phyloP scores from a whole-genome alignment of 2,888 invertebrate species.

The Parapristionchus giblindavisi region DNA sequence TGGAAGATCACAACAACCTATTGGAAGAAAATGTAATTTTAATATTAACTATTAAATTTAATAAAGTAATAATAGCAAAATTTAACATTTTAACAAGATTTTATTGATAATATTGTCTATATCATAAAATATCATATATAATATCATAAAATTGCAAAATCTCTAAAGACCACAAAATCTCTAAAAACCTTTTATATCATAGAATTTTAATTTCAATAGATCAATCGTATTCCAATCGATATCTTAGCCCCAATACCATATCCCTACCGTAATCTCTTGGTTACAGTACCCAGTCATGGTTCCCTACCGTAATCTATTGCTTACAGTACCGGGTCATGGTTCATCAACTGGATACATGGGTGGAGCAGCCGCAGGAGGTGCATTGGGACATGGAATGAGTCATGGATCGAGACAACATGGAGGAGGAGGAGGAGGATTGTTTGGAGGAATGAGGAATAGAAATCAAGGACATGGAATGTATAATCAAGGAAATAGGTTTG shows the following conservation, averaged over 20 bases:
- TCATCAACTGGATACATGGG: neutral
- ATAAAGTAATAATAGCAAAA: too few species aligned
- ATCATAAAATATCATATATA: too few species aligned
- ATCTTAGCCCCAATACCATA: neutral
- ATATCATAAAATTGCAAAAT: too few species aligned
- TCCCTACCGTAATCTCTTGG: neutral
- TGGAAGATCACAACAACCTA: slow-evolving; percentile 6
- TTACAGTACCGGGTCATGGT: slow-evolving; percentile 35
- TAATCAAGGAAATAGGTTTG: too few species aligned
- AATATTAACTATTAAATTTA: neutral
- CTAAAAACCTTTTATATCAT: too few species aligned
- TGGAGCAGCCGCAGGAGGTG: slow-evolving; percentile 28
- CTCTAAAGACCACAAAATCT: too few species aligned
- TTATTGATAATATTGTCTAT: too few species aligned
- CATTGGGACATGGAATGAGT: slow-evolving; percentile 26
- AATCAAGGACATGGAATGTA: slow-evolving; percentile 29
- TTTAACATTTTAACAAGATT: too few species aligned
- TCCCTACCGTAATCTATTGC: slow-evolving; percentile 16
- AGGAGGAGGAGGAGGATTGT: slow-evolving; percentile 31
- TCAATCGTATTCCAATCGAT: too few species aligned
- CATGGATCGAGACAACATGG: slow-evolving; percentile 28
- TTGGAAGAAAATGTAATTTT: neutral
- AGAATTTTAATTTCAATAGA: too few species aligned
- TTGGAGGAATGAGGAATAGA: slow-evolving; percentile 24
- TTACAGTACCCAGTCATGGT: too few species aligned